These are phyloP conservation scores for Australoheros facetus DNA, from an alignment of 2,797 vertebrate genomes.

Conservation along the genomic window DNA sequence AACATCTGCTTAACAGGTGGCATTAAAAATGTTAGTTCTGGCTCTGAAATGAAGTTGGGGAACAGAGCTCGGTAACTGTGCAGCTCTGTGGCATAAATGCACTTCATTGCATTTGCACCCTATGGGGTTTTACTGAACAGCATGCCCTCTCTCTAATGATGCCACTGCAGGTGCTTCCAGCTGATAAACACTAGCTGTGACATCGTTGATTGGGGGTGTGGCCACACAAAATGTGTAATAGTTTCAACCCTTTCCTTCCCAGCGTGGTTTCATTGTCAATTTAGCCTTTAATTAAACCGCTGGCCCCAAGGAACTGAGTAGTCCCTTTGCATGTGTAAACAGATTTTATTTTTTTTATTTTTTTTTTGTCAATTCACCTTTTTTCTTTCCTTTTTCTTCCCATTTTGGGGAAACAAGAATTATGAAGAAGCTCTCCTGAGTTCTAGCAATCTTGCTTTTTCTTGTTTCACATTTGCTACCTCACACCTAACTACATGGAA, in stretches of 20 bases:
- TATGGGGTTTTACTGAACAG: not conserved
- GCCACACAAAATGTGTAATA: not conserved
- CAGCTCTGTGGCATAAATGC: not conserved
- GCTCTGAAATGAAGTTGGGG: not conserved
- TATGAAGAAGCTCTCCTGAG: constrained; percentile 11
- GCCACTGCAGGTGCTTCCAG: not conserved
- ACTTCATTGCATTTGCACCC: not conserved
- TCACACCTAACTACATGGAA: constrained; percentile 24
- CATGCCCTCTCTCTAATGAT: not conserved
- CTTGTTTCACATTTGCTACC: constrained; percentile 9
- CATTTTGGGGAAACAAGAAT: not conserved
- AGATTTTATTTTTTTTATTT: not conserved
- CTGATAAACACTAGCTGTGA: not conserved
- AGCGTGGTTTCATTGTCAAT: not conserved
- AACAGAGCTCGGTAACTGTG: not conserved
- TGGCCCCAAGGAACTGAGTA: not conserved
- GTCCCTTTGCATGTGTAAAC: not conserved
- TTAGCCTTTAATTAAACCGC: not conserved
- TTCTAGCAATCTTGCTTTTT: not conserved
- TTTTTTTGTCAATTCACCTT: not conserved
- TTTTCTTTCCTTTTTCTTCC: not conserved
- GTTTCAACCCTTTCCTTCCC: not conserved
- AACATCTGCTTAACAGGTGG: not conserved
- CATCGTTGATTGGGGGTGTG: not conserved
- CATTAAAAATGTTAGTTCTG: no score